phyloP scores from a whole-genome alignment of 2,113 vertebrate genomes.

The Sapajus apella region DNA sequence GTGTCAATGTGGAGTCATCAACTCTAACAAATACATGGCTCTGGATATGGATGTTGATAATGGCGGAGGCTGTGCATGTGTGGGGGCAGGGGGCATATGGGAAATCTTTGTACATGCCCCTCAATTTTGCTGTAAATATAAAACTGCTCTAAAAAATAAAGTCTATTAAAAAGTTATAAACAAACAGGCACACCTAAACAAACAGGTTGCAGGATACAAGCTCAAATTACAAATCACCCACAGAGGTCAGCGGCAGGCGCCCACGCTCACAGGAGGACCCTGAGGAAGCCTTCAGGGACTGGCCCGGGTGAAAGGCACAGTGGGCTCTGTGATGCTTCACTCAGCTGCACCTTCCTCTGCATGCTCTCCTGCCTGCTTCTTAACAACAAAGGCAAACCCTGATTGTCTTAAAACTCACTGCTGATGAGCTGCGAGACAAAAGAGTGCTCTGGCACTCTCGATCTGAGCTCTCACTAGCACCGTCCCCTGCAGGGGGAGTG shows the following conservation, averaged over 20 bases:
- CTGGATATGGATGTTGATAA: neutral
- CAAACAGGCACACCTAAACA: too few relatives aligned
- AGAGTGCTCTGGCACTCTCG: rapidly evolving
- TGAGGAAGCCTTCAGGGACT: neutral
- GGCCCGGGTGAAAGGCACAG: too few relatives aligned
- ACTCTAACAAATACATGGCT: neutral
- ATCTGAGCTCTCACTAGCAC: neutral
- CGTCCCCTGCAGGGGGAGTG: neutral
- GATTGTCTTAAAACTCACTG: neutral
- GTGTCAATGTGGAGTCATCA: neutral
- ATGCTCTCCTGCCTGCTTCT: rapidly evolving
- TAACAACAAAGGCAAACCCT: neutral
- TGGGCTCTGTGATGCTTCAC: neutral
- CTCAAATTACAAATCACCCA: too few relatives aligned
- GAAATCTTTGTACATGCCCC: neutral
- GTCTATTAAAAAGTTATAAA: neutral
- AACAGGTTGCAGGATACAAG: neutral
- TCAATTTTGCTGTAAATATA: neutral
- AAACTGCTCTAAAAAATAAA: neutral
- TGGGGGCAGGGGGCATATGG: too few relatives aligned
- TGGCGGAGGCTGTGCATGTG: too few relatives aligned
- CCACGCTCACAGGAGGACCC: too few relatives aligned
- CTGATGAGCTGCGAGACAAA: neutral
- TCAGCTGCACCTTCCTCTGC: too few relatives aligned
- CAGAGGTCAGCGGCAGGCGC: neutral